Evolutionary conservation across 2,888 invertebrate genomes (phyloP), one percentile per base, ranked within the genome.

Genomic region (Lithophane socia): DNA sequence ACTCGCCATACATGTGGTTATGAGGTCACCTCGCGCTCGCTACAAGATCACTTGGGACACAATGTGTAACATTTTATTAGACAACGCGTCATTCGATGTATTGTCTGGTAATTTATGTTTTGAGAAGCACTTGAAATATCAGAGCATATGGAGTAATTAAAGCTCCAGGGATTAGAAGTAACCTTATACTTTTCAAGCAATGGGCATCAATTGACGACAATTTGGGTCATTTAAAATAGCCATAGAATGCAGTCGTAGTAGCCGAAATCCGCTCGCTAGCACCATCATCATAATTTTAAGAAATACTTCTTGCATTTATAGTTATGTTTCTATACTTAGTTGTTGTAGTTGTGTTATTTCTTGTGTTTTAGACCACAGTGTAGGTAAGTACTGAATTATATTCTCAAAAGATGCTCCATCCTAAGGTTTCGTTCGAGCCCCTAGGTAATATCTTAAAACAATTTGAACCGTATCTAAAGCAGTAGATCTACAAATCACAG

Each of bases 1-100:
- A 85, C 77, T 65, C 69, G 13, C 21, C 21, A 42, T 44, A 69
- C 79, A 79, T 80, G 85, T 86, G 79, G 42, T 12, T 77, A 73
- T 85, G 86, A 85, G 65, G 73, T 84, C 85, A 82, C 65, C 21
- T 63, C 56, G 49, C 54, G 80, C 37, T 70, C 49, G 54, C 16
- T 29, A 56, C 63, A 76, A 75, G 16, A 73, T 77, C 70, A 58
- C 69, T 58, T 63, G 56, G 74, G 73, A 77, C 64, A 67, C 44
- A 63, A 71, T 74, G n/a, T 73, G 64, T 83, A 68, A 68, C 3
- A 68, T 65, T 74, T 79, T 63, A 68, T 69, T 66, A 67, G 16
- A 52, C 16, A 54, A n/a, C 21, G 42, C 24, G 56, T 64, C 13
- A 60, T 56, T 65, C 24, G 64, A 70, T 66, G 61, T 29, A 21